Percentiles rank a stretch among this genome's conserved stretches.
phyloP scores from a whole-genome alignment of 2,797 vertebrate species.

The Ptychobarbus kaznakovi region DNA sequence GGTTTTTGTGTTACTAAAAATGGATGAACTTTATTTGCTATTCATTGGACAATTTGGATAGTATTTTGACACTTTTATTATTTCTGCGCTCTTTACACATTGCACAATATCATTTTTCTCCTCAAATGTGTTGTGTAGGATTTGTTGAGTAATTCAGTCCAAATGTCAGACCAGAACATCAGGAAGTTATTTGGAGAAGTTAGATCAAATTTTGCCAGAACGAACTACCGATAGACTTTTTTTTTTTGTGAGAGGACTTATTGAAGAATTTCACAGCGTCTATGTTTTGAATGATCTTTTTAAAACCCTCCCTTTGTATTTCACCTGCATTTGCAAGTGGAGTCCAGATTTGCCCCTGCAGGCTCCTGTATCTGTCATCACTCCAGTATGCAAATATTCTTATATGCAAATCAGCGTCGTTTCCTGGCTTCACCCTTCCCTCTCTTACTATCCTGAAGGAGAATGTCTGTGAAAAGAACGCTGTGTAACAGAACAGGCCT shows the following conservation, averaged over 20 bases:
- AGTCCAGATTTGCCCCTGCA: conserved; percentile 27
- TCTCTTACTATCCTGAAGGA: conserved; percentile 9
- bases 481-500: conserved; percentile 52
- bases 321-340: background rate
- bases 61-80: background rate
- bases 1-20: background rate
- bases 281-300: background rate
- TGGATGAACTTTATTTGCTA: too few species aligned
- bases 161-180: background rate
- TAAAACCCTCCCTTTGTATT: background rate
- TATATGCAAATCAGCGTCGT: conserved; percentile 60
- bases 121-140: too few species aligned
- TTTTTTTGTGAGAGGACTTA: background rate
- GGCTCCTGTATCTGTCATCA: conserved; percentile 12
- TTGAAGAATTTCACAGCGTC: background rate
- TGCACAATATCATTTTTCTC: background rate
- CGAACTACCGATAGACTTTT: too few species aligned
- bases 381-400: conserved; percentile 73
- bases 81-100: background rate
- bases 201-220: background rate
- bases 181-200: conserved; percentile 4
- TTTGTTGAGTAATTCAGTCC: background rate
- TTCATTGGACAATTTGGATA: background rate
- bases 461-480: background rate
- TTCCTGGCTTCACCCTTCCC: background rate